phyloP scores from a whole-genome alignment of 2,113 vertebrate genomes.

The Lipotes vexillifer region DNA sequence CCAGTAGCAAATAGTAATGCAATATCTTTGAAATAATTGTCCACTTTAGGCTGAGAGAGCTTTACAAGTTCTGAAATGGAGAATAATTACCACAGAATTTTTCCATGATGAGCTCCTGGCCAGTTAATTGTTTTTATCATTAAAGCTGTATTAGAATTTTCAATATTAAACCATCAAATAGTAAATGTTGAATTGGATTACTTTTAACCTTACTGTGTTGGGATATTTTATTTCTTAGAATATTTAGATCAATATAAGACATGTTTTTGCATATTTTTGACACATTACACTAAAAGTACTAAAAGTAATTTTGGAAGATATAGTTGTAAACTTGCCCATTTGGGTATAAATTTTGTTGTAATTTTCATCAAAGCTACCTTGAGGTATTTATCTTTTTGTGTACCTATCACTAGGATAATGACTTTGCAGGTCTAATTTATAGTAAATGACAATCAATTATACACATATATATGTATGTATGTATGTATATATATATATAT shows the following conservation, averaged over 20 bases:
- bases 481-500: background rate
- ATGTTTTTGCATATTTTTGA: background rate
- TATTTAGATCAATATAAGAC: background rate
- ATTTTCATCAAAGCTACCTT: background rate
- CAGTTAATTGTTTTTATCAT: background rate
- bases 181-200: background rate
- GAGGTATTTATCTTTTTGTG: background rate
- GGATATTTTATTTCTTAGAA: background rate
- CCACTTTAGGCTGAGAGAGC: background rate
- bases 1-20: background rate
- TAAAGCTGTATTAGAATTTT: background rate
- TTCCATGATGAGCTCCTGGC: background rate
- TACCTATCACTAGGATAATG: background rate
- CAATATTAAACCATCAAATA: background rate
- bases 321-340: background rate
- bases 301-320: background rate
- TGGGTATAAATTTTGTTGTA: background rate
- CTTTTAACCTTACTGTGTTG: background rate
- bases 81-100: background rate
- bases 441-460: background rate
- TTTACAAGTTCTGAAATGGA: background rate
- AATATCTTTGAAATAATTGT: background rate
- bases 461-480: background rate
- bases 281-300: background rate
- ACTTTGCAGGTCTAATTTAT: background rate